phyloP scores from a whole-genome alignment of 2,888 invertebrate species.

The Noctua comes region DNA sequence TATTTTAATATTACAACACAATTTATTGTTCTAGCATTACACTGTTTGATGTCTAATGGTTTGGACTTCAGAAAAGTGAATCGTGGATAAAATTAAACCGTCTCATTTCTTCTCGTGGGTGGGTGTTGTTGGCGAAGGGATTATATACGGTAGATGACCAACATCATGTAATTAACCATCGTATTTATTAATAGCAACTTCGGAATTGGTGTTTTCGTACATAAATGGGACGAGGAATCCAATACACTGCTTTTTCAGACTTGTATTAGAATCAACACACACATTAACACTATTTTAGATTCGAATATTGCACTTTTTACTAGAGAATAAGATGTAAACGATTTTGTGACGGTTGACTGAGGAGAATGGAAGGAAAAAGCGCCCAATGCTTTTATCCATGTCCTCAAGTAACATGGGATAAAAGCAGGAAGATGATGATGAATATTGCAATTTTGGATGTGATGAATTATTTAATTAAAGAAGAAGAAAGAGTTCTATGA shows the following conservation, averaged over 20 bases:
- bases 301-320: too few relatives aligned
- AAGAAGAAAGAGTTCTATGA: too few relatives aligned
- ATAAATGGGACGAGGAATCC: neutral
- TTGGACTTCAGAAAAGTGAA: constrained; percentile 4
- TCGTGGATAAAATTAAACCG: constrained; percentile 12
- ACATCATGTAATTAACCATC: neutral
- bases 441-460: too few relatives aligned
- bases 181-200: neutral
- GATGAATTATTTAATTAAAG: too few relatives aligned
- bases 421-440: too few relatives aligned
- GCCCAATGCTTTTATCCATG: too few relatives aligned
- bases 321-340: too few relatives aligned
- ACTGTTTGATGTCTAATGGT: constrained; percentile 23
- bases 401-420: too few relatives aligned
- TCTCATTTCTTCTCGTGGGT: constrained; percentile 7
- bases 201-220: neutral
- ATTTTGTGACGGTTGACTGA: too few relatives aligned
- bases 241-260: neutral
- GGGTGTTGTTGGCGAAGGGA: neutral
- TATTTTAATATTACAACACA: constrained; percentile 33
- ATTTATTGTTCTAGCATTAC: constrained; percentile 16
- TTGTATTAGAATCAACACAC: neutral
- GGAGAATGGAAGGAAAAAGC: too few relatives aligned
- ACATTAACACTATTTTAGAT: too few relatives aligned
- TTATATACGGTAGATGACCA: constrained; percentile 8